These are phyloP conservation scores for Onychomys leucogaster DNA, from an alignment of 2,797 vertebrate genomes.

Conservation along the genomic window DNA sequence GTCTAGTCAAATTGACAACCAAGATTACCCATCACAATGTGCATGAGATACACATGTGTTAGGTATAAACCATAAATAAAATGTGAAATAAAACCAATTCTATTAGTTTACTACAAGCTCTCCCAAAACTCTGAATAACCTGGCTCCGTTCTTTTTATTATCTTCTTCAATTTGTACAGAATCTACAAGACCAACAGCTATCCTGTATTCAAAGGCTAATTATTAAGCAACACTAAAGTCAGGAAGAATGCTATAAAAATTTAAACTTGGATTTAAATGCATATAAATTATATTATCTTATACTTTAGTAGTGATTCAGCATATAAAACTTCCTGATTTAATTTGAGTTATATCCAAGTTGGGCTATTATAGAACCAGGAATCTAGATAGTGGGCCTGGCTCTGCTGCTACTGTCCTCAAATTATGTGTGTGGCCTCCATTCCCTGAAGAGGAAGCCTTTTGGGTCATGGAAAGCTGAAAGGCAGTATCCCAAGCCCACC, in stretches of 20 bases:
- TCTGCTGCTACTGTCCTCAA: not conserved
- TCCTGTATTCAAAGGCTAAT: not conserved
- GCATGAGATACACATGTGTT: no score
- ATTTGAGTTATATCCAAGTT: not conserved
- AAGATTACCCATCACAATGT: not conserved
- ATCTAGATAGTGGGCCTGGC: not conserved
- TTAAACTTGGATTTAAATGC: not conserved
- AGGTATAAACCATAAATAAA: not conserved
- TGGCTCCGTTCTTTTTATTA: not conserved
- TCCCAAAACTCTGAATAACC: no score
- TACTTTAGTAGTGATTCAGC: not conserved
- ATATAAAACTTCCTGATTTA: not conserved
- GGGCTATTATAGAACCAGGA: not conserved
- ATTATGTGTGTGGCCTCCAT: not conserved
- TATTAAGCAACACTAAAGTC: not conserved
- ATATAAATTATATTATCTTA: not conserved
- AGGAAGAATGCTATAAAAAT: not conserved
- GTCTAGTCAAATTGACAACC: not conserved
- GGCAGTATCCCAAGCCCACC: not conserved
- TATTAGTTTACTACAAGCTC: no score
- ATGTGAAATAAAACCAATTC: not conserved
- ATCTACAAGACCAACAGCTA: no score
- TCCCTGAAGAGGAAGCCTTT: not conserved
- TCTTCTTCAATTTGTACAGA: not conserved
- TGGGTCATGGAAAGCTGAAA: not conserved